A percentile compares a stretch with the other conserved stretches of the same genome.
Evolutionary conservation across 2,888 invertebrate genomes (phyloP).

Genomic region (Heteromyza rotundicornis): DNA sequence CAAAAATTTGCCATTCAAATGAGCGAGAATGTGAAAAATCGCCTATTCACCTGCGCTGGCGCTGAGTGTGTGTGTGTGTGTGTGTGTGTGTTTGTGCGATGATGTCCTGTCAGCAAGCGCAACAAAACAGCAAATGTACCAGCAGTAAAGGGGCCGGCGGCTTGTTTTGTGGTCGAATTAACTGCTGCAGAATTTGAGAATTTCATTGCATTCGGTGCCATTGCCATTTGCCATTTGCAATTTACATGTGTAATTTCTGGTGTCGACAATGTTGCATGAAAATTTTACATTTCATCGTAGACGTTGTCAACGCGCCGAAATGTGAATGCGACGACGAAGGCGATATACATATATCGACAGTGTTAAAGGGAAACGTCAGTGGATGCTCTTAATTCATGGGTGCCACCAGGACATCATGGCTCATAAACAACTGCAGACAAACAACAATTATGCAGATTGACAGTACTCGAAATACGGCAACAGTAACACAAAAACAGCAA

Average conservation of each 20-base stretch:
- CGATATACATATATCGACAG: background rate
- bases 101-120: too few relatives aligned
- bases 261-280: slow-evolving; percentile 24
- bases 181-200: slow-evolving; percentile 19
- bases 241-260: slow-evolving; percentile 56
- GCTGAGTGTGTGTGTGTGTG: too few relatives aligned
- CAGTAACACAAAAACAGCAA: too few relatives aligned
- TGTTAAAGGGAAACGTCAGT: slow-evolving; percentile 3
- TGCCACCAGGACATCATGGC: slow-evolving; percentile 17
- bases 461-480: background rate
- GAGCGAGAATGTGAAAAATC: background rate
- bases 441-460: slow-evolving; percentile 35
- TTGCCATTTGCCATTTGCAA: slow-evolving; percentile 39
- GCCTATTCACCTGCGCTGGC: too few relatives aligned
- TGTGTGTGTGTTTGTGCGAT: too few relatives aligned
- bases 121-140: background rate
- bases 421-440: slow-evolving; percentile 33
- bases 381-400: slow-evolving; percentile 17
- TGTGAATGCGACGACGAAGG: background rate
- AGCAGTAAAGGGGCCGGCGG: slow-evolving; percentile 14
- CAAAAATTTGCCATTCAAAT: slow-evolving; percentile 1
- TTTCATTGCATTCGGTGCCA: background rate
- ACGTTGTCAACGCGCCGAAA: slow-evolving; percentile 10
- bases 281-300: slow-evolving; percentile 15
- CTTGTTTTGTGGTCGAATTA: slow-evolving; percentile 29